Base-by-base conservation (phyloP, 2,888 invertebrate genomes). In the Chydorus sphaericus region DNA sequence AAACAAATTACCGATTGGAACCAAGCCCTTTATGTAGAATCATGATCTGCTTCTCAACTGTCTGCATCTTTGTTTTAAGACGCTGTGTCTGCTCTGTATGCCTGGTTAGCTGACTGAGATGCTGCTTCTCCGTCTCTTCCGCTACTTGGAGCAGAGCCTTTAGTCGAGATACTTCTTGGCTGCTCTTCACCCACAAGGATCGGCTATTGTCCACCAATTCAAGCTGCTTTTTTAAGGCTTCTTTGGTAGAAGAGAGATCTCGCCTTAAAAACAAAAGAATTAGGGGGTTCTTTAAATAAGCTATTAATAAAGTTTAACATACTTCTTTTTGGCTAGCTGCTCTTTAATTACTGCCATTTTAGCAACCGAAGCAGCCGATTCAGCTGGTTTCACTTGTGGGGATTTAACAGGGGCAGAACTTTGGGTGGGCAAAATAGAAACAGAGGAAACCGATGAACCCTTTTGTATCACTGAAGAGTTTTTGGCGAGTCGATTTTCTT, bases 21-120 rank as follows among this genome's bases (percentile, higher is more conserved):
- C 44, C 44, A 14, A 44, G 23, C 14, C 44, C 44, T 1, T 28
- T 44, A 28, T 44, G 23, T 14, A 44, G 44, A 18, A 44, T 28
- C 23, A 28, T 44, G 14, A 44, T 28, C 18, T 44, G 44, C 14
- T 28, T 23, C 18, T 44, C 44, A 23, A 44, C 26, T 6, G 44
- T 26, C 44, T 44, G 44, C 26, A 44, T 44, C 26, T 44, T 44
- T 44, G 44, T 44, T 44, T 44, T 44, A 26, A 44, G 28, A 44
- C 44, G 44, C 18, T 44, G 44, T 7, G 44, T 44, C 28, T 44
- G 44, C 23, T 26, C 26, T 16, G 23, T 23, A 44, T 23, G 28
- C 10, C 28, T 44, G 3, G 44, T 44, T 2, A 44, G 44, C 26
- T 44, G 44, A 8, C 26, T 44, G 26, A 23, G 44, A 26, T 26